A percentile compares a stretch with the other conserved stretches of the same genome.
Evolutionary conservation across 2,113 vertebrate species (phyloP).

Genomic region (Garra rufa): DNA sequence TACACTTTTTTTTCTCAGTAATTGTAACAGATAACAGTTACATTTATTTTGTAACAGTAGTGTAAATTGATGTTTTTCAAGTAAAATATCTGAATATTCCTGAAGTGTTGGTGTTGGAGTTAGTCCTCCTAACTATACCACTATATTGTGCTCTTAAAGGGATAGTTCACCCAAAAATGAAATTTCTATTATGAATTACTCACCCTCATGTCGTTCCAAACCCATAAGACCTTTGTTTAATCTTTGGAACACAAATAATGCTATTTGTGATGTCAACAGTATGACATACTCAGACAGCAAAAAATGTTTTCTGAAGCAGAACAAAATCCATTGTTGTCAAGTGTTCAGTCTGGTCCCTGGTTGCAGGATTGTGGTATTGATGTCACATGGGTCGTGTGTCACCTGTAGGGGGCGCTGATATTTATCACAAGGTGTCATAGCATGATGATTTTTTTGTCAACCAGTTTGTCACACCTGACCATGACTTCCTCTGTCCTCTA

Average conservation of each 20-base stretch:
- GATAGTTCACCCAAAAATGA: too few relatives aligned
- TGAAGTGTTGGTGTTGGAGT: background rate
- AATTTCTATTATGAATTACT: too few relatives aligned
- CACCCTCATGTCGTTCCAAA: too few relatives aligned
- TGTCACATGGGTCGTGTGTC: slow-evolving; percentile 1
- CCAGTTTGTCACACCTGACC: slow-evolving; percentile 53
- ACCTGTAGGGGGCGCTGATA: slow-evolving; percentile 24
- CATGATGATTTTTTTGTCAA: slow-evolving; percentile 9
- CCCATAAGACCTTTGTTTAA: too few relatives aligned
- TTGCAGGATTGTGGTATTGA: slow-evolving; percentile 8
- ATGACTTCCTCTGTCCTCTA: slow-evolving; percentile 47
- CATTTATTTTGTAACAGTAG: background rate
- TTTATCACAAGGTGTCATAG: slow-evolving; percentile 16
- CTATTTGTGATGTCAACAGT: too few relatives aligned
- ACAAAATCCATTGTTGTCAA: background rate
- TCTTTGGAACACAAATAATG: too few relatives aligned
- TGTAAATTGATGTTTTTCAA: background rate
- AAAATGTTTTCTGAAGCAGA: background rate
- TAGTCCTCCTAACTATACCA: background rate
- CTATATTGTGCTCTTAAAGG: background rate
- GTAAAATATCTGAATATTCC: too few relatives aligned
- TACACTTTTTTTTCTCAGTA: too few relatives aligned
- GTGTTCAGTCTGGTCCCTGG: background rate
- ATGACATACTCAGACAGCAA: background rate
- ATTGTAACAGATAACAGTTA: too few relatives aligned